Evolutionary conservation across 2,888 invertebrate species (phyloP), one percentile per base, ranked within the genome.

Genomic region (Tethea ocularis): DNA sequence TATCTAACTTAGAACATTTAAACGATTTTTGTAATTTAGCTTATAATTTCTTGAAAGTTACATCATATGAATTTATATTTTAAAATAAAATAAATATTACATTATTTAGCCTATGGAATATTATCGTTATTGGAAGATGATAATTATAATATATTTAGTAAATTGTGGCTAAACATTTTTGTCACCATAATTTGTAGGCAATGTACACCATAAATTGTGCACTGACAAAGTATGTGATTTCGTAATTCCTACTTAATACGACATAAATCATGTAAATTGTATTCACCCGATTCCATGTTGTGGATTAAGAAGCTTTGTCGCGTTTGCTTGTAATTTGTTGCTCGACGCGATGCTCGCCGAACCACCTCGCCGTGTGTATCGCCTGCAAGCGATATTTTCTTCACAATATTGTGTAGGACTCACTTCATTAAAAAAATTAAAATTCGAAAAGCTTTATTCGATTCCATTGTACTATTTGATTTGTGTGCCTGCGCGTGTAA

Each of bases 401-500:
- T 83, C 83, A 86, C 85, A 86, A 84, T 86, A 88, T 86, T 84
- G 84, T 87, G 81, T 82, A 80, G 82, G 83, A 75, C 82, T 80
- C 83, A 89, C 86, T 91, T 89, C 90, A 91, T 91, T 91, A 89
- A 90, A 88, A 88, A 88, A 82, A 77, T 85, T 86, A 82, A 88
- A 89, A 88, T 87, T 87, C 86, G 78, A 80, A 78, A 36, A 33
- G 77, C 86, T 83, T 89, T 90, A 89, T 89, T 83, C 83, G 82
- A 80, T 68, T 72, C 80, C 79, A 85, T 90, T 91, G 90, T 90
- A 82, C 74, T 70, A 59, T 80, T 77, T 89, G 91, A 91, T 91
- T 91, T 91, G 91, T 90, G 85, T 83, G 80, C 79, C 80, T 83
- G 85, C 79, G 76, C 83, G 80, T 86, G 80, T 83, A 80, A 82